Evolutionary conservation across 2,113 vertebrate species (phyloP), one percentile per base, ranked within the genome.

Genomic region (Hippocampus zosterae): DNA sequence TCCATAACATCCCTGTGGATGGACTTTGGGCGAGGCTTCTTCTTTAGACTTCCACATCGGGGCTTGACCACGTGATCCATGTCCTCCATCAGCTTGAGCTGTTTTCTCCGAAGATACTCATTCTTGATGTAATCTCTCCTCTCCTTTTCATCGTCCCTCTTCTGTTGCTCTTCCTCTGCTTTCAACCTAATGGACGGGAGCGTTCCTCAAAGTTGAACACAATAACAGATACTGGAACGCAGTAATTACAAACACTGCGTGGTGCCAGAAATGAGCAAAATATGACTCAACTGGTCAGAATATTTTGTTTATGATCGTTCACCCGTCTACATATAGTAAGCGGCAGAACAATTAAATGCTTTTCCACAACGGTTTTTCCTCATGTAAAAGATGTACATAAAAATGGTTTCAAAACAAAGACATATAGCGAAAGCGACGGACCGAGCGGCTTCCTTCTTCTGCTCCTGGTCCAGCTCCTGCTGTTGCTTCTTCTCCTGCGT

Each of bases 1-100:
- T 98, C 96, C 70, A 94, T 73, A 25, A 89, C 93, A 68, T 98
- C 96, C 80, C 96, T 93, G 85, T 98, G 96, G 84, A 99, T 94
- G 72, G 97, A 98, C 71, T 98, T 99, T 37, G 97, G 97, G 19
- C 96, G 93, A n/a, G 92, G 93, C 70, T 96, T 98, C 86, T 96
- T 98, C 74, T 95, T 96, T 69, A 92, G 85, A 46, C 88, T 91
- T 65, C 94, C 93, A 10, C 93, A 88, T 5, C 96, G 94, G 48
- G 94, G 93, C 71, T 94, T 96, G 81, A 98, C 93, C 40, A 98
- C 92, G 5, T 91, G 91, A 40, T 97, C 93, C 97, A 98, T 98
- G 68, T 98, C 96, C 57, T 95, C 93, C 94, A 98, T 96, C 25
- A 98, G 93, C 78, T 97, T 97, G 7, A 98, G 89, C 68, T 99